These are phyloP conservation scores for Beaufortia kweichowensis DNA, from an alignment of 2,113 vertebrate genomes.

Conservation along the genomic window DNA sequence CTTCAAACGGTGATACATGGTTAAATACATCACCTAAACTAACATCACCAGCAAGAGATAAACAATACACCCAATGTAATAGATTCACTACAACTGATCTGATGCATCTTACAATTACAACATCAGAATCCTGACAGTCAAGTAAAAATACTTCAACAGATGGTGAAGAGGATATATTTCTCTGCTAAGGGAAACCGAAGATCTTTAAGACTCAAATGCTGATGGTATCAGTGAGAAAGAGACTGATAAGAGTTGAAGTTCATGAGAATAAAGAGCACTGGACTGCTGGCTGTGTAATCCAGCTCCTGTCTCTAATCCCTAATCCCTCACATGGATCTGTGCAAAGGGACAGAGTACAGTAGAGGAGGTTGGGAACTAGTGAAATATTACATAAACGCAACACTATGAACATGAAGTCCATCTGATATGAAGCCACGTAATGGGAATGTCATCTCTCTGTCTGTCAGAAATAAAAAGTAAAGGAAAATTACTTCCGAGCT, in stretches of 20 bases:
- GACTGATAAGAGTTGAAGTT: conserved; percentile 33
- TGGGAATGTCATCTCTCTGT: conserved; percentile 6
- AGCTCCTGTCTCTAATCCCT: conserved; percentile 72
- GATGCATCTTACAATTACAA: conserved; percentile 8
- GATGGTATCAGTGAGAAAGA: conserved; percentile 39
- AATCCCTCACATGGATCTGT: conserved; percentile 74
- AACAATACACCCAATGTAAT: not conserved
- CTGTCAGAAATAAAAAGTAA: not conserved
- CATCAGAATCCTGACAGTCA: conserved; percentile 1
- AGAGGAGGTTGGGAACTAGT: conserved; percentile 37
- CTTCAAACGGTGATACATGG: too few relatives aligned
- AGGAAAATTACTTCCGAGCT: not conserved
- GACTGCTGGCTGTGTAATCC: conserved; percentile 67
- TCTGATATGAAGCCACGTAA: not conserved
- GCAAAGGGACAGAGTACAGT: conserved; percentile 35
- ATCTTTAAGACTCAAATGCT: conserved; percentile 13
- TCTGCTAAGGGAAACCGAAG: not conserved
- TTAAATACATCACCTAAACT: too few relatives aligned
- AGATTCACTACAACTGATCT: not conserved
- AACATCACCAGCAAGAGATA: too few relatives aligned
- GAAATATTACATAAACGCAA: conserved; percentile 34
- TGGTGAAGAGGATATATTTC: conserved; percentile 13
- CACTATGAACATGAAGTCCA: not conserved
- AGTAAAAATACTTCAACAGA: conserved; percentile 29
- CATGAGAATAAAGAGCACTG: conserved; percentile 51